Base-by-base conservation (phyloP, 2,113 vertebrate species). In the Ornithorhynchus anatinus region DNA sequence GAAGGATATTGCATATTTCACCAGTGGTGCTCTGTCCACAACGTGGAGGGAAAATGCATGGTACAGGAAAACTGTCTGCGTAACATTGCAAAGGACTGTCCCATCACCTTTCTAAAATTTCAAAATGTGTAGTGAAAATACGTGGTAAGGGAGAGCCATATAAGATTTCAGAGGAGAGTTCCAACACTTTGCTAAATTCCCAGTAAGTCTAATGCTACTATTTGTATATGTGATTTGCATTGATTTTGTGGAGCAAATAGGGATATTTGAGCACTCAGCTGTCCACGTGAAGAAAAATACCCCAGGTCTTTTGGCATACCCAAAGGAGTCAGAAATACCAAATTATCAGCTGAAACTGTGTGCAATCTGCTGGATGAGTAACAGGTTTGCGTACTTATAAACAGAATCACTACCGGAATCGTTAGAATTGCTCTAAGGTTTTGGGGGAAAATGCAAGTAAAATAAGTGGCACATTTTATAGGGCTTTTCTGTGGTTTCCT, bases 231-330 rank as follows among this genome's bases (percentile, higher is more conserved):
- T 45, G 0, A 45, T 65, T 6, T 67, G 17, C 56, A 14, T 40
- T 62, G 37, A 44, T 17, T 1, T 62, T 45, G 10, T 38, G 15
- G 7, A 17, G 8, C 8, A 25, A 68, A 10, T 45, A 8, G 40
- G 29, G 20, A 59, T 69, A 51, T 66, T 65, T 42, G 37, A 53
- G 27, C 60, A 29, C 10, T 68, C 36, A 15, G 53, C 32, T 53
- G 47, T 44, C 47, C 42, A 16, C 11, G 25, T 75, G 68, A 66
- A 56, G 31, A 53, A 75, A 39, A 59, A 71, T 63, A 31, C 64
- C 37, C 38, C 0, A 20, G 39, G 42, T 70, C 35, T 59, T 35
- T 19, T 62, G 51, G 19, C 51, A 59, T 39, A 69, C 72, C 53
- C 61, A 38, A 54, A 77, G 35, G 33, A 31, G 37, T 40, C 25